Percentiles rank a stretch among this genome's conserved stretches.
These are phyloP conservation scores for Sisyra nigra DNA, from an alignment of 2,888 invertebrate species.

Conservation along the genomic window DNA sequence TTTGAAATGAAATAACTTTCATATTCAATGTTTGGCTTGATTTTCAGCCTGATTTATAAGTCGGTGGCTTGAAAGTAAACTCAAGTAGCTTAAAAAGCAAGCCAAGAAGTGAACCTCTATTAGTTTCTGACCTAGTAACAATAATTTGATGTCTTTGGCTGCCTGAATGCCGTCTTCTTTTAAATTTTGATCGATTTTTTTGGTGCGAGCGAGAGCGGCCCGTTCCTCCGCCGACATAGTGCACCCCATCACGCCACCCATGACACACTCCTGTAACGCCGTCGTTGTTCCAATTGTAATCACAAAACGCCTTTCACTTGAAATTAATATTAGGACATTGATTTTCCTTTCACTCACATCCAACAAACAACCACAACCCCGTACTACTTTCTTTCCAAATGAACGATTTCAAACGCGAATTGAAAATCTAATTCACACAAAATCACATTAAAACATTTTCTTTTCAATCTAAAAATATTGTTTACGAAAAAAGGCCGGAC, in stretches of 20 bases:
- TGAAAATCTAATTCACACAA: too few species aligned
- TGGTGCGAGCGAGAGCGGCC: constrained; percentile 93
- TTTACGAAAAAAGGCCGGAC: constrained; percentile 15
- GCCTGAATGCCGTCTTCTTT: constrained; percentile 98
- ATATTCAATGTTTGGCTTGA: too few species aligned
- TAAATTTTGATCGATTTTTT: constrained; percentile 92
- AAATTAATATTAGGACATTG: background rate
- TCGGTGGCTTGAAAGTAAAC: too few species aligned
- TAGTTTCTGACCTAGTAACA: constrained; percentile 71
- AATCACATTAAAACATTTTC: too few species aligned
- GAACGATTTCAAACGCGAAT: too few species aligned
- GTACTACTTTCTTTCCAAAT: background rate
- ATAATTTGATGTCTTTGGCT: constrained; percentile 96
- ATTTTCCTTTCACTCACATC: background rate
- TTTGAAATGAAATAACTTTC: too few species aligned
- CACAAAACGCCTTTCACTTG: background rate
- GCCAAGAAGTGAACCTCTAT: too few species aligned
- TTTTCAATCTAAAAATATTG: too few species aligned
- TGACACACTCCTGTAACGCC: background rate
- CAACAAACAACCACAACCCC: background rate
- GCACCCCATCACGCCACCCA: constrained; percentile 73
- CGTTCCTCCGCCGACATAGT: constrained; percentile 99
- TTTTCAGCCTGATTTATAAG: too few species aligned
- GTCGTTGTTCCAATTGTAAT: background rate
- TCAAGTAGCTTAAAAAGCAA: too few species aligned